These are phyloP conservation scores for Lumbricus terrestris DNA, from an alignment of 2,888 invertebrate species.

Conservation along the genomic window DNA sequence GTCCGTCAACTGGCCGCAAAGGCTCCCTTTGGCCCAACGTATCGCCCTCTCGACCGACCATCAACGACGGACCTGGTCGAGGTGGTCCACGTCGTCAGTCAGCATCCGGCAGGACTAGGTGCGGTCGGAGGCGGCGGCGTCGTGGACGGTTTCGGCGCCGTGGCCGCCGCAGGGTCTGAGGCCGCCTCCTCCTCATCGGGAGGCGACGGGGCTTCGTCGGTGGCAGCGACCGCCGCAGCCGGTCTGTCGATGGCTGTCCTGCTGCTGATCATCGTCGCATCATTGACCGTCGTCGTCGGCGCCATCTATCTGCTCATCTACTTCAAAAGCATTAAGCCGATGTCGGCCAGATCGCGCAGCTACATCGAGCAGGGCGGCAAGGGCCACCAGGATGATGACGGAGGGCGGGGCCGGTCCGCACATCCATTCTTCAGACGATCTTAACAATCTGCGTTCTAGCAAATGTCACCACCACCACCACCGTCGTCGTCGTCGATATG, in stretches of 20 bases:
- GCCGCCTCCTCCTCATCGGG: neutral
- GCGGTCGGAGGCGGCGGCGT: neutral
- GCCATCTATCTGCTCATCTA: constrained; percentile 33
- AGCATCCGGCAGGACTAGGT: neutral
- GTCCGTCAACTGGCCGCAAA: neutral
- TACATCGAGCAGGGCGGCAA: constrained; percentile 31
- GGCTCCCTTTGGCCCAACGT: neutral
- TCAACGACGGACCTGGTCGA: neutral
- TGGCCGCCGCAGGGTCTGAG: neutral
- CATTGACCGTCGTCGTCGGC: constrained; percentile 28
- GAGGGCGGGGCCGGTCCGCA: constrained; percentile 24
- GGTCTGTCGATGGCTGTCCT: constrained; percentile 24
- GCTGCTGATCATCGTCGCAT: constrained; percentile 29
- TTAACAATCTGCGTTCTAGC: neutral
- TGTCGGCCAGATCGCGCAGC: constrained; percentile 29
- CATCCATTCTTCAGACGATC: constrained; percentile 30
- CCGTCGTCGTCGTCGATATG: too few relatives aligned
- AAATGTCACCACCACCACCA: neutral
- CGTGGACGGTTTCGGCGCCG: neutral
- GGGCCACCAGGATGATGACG: constrained; percentile 23
- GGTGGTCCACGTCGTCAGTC: neutral
- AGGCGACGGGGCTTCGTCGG: neutral
- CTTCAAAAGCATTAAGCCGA: constrained; percentile 35
- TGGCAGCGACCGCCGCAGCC: neutral
- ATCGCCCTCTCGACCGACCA: neutral